These are phyloP conservation scores for Caenorhabditis zanzibari DNA, from an alignment of 2,888 invertebrate species.

Conservation along the genomic window DNA sequence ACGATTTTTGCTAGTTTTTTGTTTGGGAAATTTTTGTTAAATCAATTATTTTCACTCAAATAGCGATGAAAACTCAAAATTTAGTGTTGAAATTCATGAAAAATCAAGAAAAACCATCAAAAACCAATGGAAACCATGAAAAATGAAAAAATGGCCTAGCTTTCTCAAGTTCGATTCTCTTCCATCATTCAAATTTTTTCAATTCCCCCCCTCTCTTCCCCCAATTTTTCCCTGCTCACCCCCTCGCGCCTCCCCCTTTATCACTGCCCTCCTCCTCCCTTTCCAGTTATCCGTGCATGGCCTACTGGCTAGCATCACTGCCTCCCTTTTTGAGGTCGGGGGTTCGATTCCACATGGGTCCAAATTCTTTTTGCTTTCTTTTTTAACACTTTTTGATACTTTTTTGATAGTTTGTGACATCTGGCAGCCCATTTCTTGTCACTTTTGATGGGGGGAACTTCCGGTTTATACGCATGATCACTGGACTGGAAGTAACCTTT, in stretches of 20 bases:
- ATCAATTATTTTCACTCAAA: neutral
- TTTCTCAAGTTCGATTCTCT: neutral
- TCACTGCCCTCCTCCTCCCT: neutral
- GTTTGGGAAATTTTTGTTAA: neutral
- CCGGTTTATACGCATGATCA: neutral
- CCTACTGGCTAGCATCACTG: neutral
- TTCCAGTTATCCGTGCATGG: neutral
- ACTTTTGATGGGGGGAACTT: constrained; percentile 14
- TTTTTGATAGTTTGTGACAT: too few species aligned
- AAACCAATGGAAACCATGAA: neutral
- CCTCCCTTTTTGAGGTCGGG: neutral
- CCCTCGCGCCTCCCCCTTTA: neutral
- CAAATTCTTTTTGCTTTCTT: constrained; percentile 4
- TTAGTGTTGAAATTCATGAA: too few species aligned
- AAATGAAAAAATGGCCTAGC: constrained; percentile 1
- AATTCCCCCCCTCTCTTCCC: neutral
- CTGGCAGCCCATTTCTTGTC: neutral
- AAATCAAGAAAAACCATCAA: neutral
- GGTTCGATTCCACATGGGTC: constrained; percentile 3
- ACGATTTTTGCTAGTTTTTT: neutral
- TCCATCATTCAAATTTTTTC: constrained; percentile 9
- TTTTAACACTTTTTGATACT: neutral
- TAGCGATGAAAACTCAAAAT: neutral
- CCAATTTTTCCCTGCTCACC: neutral
- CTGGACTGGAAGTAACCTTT: constrained; percentile 8